A percentile compares a stretch with the other conserved stretches of the same genome.
Conservation (phyloP, 2,797 vertebrate species). For the Coreius guichenoti region DNA sequence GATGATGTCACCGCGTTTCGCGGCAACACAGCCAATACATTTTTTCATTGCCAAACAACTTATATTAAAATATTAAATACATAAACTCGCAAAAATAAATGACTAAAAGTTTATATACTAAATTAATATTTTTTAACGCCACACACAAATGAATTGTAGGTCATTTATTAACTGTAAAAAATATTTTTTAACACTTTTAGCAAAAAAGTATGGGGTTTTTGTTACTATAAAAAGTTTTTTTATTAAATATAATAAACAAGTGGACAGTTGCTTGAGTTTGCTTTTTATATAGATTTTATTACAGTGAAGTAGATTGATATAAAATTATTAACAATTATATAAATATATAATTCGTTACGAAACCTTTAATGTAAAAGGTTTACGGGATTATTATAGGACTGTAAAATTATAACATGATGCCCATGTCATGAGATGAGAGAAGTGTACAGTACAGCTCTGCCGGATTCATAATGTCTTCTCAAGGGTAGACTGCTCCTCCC, state of each 20-base stretch:
- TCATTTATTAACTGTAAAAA: too few species aligned
- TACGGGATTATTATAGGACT: background rate
- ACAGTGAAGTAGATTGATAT: background rate
- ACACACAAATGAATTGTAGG: too few species aligned
- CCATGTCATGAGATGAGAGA: too few species aligned
- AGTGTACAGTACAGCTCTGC: background rate
- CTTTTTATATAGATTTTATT: background rate
- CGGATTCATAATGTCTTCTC: background rate
- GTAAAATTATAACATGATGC: background rate
- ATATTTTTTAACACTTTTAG: too few species aligned
- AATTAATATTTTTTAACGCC: too few species aligned
- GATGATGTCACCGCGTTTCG: constrained; percentile 55
- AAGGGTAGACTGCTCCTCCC: constrained; percentile 53
- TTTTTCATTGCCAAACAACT: background rate
- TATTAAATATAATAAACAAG: background rate
- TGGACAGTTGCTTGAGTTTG: background rate
- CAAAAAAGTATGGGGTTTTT: background rate
- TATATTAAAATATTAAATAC: background rate
- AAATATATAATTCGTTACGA: too few species aligned
- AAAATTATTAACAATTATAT: too few species aligned
- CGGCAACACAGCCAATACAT: background rate
- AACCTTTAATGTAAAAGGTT: background rate
- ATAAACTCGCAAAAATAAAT: background rate
- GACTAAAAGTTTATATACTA: too few species aligned
- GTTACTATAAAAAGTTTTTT: background rate